These are phyloP conservation scores for Leptobrachium ailaonicum DNA, from an alignment of 2,113 vertebrate species.

Conservation along the genomic window DNA sequence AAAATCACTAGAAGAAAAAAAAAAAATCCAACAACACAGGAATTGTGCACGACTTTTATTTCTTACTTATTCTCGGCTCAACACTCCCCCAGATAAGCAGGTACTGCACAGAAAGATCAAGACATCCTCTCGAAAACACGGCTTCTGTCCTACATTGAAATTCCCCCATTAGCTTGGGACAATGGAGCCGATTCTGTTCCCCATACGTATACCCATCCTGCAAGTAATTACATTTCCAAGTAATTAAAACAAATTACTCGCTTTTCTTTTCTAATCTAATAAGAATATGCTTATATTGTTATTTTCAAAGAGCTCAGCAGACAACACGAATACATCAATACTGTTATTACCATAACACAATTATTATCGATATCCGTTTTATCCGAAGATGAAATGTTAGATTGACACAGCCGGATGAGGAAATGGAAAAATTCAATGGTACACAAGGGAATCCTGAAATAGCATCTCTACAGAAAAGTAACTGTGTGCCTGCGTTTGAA, in stretches of 20 bases:
- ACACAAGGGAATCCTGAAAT: no score
- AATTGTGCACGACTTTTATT: slow-evolving; percentile 27
- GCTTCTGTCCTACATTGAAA: neutral
- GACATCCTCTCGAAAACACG: slow-evolving; percentile 2
- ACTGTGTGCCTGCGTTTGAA: no score
- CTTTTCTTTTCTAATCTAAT: slow-evolving; percentile 47
- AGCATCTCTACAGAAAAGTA: no score
- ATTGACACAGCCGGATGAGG: slow-evolving; percentile 1
- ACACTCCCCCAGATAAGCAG: no score
- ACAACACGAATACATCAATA: slow-evolving; percentile 46
- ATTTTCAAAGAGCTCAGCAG: slow-evolving; percentile 38
- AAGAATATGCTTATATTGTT: slow-evolving; percentile 42
- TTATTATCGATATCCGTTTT: slow-evolving; percentile 38
- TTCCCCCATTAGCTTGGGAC: slow-evolving; percentile 29
- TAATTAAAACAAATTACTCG: slow-evolving; percentile 48
- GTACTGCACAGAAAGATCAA: neutral
- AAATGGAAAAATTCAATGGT: neutral
- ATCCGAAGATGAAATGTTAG: slow-evolving; percentile 18
- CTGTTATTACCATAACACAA: slow-evolving; percentile 33
- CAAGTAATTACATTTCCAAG: slow-evolving; percentile 43
- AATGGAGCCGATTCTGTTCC: slow-evolving; percentile 11
- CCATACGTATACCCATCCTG: slow-evolving; percentile 8
- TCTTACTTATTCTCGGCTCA: neutral
- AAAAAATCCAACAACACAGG: neutral
- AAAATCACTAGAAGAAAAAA: no score